Percentiles rank a stretch among this genome's conserved stretches.
These are phyloP conservation scores for Toxotes lorentzi DNA, from an alignment of 2,797 vertebrate genomes.

Conservation along the genomic window DNA sequence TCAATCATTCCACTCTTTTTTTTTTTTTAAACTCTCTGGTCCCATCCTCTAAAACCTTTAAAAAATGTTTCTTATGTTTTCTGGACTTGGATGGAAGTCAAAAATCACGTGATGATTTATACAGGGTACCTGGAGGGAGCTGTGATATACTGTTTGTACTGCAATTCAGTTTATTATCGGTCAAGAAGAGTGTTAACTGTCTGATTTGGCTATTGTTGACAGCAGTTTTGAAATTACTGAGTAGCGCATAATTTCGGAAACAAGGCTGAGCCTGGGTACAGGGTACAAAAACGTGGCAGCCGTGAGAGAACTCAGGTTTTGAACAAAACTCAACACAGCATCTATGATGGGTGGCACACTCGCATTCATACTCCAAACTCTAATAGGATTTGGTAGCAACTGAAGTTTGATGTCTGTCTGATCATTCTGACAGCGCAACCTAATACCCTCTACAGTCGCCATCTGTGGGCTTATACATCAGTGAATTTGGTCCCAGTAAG, in stretches of 20 bases:
- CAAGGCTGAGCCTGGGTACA: neutral
- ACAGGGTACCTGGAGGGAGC: neutral
- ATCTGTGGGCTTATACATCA: constrained; percentile 1
- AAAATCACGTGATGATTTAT: neutral
- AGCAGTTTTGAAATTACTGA: neutral
- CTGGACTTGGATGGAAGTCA: neutral
- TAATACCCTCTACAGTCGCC: neutral
- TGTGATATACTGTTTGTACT: neutral
- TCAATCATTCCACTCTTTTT: constrained; percentile 80
- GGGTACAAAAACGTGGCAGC: neutral
- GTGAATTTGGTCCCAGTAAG: neutral
- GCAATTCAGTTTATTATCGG: neutral
- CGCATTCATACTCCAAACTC: neutral
- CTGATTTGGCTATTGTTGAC: neutral
- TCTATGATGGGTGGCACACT: neutral
- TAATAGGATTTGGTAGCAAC: neutral
- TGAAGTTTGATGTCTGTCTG: constrained; percentile 7
- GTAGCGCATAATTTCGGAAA: neutral
- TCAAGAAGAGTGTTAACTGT: neutral
- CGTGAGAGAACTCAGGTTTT: neutral
- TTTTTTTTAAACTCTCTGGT: neutral
- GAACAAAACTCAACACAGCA: neutral
- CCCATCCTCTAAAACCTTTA: constrained; percentile 17
- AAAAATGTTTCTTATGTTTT: constrained; percentile 13
- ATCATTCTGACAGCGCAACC: constrained; percentile 11